These are phyloP conservation scores for Paramormyrops hopkinsi DNA, from an alignment of 2,797 vertebrate species.

Conservation along the genomic window DNA sequence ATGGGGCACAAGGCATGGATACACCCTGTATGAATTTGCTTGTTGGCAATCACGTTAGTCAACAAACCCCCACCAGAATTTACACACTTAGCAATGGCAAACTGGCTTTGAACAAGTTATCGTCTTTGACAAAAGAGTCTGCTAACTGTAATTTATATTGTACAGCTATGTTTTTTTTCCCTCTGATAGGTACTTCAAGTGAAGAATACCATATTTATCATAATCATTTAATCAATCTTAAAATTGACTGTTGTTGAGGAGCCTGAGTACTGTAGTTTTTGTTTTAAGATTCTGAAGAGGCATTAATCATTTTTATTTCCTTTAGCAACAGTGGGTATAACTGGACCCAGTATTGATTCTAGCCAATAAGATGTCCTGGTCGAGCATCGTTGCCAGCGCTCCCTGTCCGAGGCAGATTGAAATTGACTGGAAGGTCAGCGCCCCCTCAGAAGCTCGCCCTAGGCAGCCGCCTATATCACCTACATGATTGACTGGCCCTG, in stretches of 20 bases:
- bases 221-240: background rate
- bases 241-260: background rate
- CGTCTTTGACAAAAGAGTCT: background rate
- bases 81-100: background rate
- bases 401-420: background rate
- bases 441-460: background rate
- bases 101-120: background rate
- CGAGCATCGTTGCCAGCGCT: background rate
- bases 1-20: background rate
- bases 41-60: background rate
- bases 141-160: background rate
- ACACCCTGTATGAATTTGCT: background rate
- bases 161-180: background rate
- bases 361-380: background rate
- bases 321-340: background rate
- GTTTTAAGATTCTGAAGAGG: background rate
- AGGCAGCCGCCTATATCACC: background rate
- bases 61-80: background rate
- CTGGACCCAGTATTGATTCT: background rate
- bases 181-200: background rate
- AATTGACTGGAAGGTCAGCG: background rate
- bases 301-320: background rate
- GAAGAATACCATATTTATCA: background rate
- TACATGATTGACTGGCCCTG: background rate
- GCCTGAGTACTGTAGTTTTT: background rate